Conservation (phyloP, 2,888 invertebrate species). For the Mythimna ferrago region DNA sequence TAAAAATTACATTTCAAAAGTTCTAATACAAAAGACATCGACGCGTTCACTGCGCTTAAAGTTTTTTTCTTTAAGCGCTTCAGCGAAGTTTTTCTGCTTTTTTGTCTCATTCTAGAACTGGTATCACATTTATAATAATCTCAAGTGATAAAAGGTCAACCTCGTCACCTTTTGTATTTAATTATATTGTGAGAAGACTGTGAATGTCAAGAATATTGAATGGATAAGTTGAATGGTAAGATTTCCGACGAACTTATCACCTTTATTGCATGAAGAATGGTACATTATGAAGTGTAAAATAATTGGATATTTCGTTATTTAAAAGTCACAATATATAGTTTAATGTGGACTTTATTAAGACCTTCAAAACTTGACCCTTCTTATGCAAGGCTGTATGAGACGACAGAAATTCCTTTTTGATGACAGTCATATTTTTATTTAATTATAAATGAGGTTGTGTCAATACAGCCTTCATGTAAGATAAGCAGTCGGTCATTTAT, state of each 20-base stretch:
- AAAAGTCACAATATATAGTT: not conserved
- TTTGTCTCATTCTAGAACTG: conserved; percentile 37
- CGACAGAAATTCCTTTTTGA: conserved; percentile 27
- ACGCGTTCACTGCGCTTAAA: conserved; percentile 67
- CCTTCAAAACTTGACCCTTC: not conserved
- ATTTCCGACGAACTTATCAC: not conserved
- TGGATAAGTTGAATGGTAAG: conserved; percentile 16
- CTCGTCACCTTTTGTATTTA: conserved; percentile 20
- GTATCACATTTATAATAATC: conserved; percentile 31
- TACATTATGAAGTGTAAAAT: not conserved
- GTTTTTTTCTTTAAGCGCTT: not conserved
- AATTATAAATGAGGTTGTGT: not conserved
- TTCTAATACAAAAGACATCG: conserved; percentile 74
- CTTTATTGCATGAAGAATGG: not conserved
- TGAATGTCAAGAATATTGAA: conserved; percentile 46
- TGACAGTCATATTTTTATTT: not conserved
- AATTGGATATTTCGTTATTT: not conserved
- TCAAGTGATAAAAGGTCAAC: conserved; percentile 49
- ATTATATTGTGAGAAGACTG: conserved; percentile 20
- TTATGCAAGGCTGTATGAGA: conserved; percentile 15
- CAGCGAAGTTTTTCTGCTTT: conserved; percentile 28
- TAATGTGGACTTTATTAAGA: not conserved
- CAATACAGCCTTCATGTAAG: too few relatives aligned
- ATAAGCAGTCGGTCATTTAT: too few relatives aligned
- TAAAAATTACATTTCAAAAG: conserved; percentile 18